These are phyloP conservation scores for Batillaria attramentaria DNA, from an alignment of 1,140 invertebrate species.

Conservation along the genomic window DNA sequence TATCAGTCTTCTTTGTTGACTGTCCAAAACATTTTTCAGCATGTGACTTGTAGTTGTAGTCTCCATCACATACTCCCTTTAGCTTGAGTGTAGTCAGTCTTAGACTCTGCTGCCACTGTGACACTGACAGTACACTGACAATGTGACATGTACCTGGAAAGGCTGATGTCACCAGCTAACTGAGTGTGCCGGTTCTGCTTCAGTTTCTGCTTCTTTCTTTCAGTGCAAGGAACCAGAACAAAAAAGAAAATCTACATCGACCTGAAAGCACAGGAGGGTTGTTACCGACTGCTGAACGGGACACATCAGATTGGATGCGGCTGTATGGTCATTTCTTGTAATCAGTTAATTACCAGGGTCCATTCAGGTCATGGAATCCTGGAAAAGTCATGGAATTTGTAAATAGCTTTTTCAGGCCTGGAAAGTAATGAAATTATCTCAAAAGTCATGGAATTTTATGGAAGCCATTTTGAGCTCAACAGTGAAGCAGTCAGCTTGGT, in stretches of 20 bases:
- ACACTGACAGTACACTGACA: no score
- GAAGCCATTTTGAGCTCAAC: neutral
- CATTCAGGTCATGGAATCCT: no score
- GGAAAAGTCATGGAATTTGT: no score
- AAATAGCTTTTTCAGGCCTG: no score
- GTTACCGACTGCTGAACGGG: constrained; percentile 90
- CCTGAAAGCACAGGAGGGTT: constrained; percentile 73
- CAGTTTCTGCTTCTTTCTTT: constrained; percentile 8
- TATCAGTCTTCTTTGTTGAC: neutral
- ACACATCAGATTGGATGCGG: constrained; percentile 94
- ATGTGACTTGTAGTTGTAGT: neutral
- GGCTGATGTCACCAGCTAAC: no score
- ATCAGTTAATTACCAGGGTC: neutral
- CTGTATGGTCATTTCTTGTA: constrained; percentile 43
- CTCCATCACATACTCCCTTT: neutral
- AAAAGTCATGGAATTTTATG: neutral
- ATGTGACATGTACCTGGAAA: no score
- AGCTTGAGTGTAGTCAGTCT: neutral
- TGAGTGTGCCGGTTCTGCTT: neutral
- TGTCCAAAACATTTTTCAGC: neutral
- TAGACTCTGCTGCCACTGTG: no score
- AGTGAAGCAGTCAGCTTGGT: no score
- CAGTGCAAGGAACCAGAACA: constrained; percentile 42
- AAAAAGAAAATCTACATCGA: constrained; percentile 62
- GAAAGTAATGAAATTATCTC: neutral